Conservation (phyloP, 2,888 invertebrate species). For the Tillus elongatus region DNA sequence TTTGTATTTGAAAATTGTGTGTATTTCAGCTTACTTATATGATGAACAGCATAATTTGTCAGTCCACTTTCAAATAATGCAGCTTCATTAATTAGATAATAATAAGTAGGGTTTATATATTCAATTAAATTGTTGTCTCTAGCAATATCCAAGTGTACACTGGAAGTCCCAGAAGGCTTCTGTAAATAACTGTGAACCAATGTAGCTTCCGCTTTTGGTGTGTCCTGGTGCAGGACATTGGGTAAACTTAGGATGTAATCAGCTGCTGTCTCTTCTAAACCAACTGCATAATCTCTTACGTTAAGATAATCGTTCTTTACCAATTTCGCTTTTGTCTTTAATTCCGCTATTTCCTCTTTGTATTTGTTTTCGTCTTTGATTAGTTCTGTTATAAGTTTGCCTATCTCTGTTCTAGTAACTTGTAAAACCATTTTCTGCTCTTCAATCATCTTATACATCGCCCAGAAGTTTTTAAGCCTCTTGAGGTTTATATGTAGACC, state of each 20-base stretch:
- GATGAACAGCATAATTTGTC: slow-evolving; percentile 46
- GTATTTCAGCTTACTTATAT: slow-evolving; percentile 46
- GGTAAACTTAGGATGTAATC: neutral
- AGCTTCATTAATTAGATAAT: slow-evolving; percentile 57
- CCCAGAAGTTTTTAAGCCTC: neutral
- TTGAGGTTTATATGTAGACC: too few species aligned
- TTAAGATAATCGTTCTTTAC: neutral
- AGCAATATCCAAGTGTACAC: slow-evolving; percentile 50
- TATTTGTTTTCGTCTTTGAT: neutral
- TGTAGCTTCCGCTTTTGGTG: too few species aligned
- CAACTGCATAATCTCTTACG: neutral
- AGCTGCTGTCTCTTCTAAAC: neutral
- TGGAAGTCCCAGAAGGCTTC: slow-evolving; percentile 36
- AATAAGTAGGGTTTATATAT: slow-evolving; percentile 50
- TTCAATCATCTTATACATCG: neutral
- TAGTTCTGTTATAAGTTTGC: neutral
- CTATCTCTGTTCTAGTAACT: slow-evolving; percentile 2
- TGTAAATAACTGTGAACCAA: too few species aligned
- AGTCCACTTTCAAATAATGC: slow-evolving; percentile 61
- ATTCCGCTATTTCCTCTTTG: neutral
- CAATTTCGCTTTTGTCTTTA: neutral
- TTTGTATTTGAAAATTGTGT: slow-evolving; percentile 66
- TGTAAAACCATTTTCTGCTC: neutral
- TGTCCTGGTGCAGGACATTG: neutral
- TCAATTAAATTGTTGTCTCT: slow-evolving; percentile 46